These are phyloP conservation scores for Muricea muricata DNA, from an alignment of 92 coral and sea anemone species.

Conservation along the genomic window DNA sequence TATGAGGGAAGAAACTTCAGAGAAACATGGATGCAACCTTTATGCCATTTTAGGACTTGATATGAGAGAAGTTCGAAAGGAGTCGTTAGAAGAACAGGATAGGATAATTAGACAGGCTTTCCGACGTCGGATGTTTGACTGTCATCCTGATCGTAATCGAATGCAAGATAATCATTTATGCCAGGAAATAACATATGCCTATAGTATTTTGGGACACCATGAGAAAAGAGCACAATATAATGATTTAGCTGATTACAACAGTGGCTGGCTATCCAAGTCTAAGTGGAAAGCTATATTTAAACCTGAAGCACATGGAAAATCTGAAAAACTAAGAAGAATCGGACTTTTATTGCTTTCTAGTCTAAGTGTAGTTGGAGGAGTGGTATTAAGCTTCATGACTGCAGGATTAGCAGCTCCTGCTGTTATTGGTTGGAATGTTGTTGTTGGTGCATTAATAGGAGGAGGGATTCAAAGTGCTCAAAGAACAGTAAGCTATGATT, in stretches of 20 bases:
- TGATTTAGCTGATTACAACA: neutral
- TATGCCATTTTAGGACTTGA: conserved; percentile 36
- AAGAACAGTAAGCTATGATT: neutral
- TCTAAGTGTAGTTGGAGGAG: conserved; percentile 1
- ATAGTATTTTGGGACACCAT: conserved; percentile 12
- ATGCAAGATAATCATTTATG: neutral
- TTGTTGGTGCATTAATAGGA: neutral
- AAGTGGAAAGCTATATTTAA: conserved; percentile 30
- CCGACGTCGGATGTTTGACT: conserved; percentile 9
- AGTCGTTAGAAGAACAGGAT: conserved; percentile 8
- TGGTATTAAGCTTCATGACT: neutral
- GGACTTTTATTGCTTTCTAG: neutral
- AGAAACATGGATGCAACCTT: conserved; percentile 17
- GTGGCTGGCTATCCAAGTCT: conserved; percentile 11
- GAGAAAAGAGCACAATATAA: conserved; percentile 30
- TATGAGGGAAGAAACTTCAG: conserved; percentile 31
- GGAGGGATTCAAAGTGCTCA: conserved; percentile 11
- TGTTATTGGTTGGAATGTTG: neutral
- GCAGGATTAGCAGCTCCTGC: conserved; percentile 13
- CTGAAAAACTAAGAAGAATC: conserved; percentile 3
- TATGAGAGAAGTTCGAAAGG: conserved; percentile 38
- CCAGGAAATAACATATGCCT: conserved; percentile 22
- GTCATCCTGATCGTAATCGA: conserved; percentile 45
- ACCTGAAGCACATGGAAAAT: conserved; percentile 7
- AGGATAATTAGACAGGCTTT: conserved; percentile 26